These are phyloP conservation scores for Triplophysa rosa DNA, from an alignment of 2,113 vertebrate genomes.

Conservation along the genomic window DNA sequence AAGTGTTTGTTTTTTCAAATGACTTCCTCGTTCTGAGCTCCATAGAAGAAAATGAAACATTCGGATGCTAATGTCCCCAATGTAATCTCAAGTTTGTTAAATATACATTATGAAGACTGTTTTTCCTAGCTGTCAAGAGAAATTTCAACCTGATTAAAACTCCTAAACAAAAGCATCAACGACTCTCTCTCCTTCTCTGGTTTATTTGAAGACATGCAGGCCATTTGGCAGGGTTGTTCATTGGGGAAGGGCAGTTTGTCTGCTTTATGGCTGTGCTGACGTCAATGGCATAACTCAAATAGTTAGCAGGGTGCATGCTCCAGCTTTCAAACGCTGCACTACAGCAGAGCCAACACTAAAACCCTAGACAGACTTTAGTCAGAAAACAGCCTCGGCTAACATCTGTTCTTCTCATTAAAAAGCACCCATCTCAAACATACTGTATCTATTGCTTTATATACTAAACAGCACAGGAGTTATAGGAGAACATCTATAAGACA, in stretches of 20 bases:
- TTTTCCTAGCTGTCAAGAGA: constrained; percentile 44
- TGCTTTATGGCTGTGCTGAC: constrained; percentile 99
- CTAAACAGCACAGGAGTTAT: neutral
- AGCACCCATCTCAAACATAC: neutral
- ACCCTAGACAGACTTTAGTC: constrained; percentile 73
- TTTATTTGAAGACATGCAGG: constrained; percentile 73
- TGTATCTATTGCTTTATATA: neutral
- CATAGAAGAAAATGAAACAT: constrained; percentile 44
- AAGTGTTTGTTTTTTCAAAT: neutral
- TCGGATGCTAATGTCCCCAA: neutral
- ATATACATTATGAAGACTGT: constrained; percentile 39
- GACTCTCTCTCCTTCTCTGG: constrained; percentile 30
- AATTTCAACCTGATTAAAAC: constrained; percentile 35
- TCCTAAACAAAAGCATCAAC: constrained; percentile 47
- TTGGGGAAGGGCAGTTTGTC: constrained; percentile 90
- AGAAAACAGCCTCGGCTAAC: constrained; percentile 56
- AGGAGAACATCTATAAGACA: too few species aligned
- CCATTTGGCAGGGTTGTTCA: constrained; percentile 87
- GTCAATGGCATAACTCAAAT: constrained; percentile 99
- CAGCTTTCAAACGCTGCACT: constrained; percentile 81
- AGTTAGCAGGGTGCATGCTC: constrained; percentile 91
- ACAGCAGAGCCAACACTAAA: constrained; percentile 72
- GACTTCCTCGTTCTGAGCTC: constrained; percentile 40
- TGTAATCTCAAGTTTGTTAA: constrained; percentile 44
- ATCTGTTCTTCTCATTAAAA: constrained; percentile 42